phyloP scores from a whole-genome alignment of 2,888 invertebrate genomes.

The Meiosimyza platycephala region DNA sequence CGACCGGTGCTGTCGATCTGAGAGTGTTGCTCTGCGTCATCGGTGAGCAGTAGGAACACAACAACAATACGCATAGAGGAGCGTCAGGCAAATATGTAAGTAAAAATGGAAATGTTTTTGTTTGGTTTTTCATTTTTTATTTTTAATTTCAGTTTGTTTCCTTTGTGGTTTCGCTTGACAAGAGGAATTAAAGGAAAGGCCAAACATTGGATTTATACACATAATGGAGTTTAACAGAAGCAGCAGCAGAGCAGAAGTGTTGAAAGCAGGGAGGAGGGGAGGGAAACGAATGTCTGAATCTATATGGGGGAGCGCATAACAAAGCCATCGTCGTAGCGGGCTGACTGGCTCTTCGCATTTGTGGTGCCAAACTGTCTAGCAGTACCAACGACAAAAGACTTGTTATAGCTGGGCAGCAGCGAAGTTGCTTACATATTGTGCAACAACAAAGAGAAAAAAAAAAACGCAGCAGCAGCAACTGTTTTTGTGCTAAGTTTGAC shows the following conservation, averaged over 20 bases:
- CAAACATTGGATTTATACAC: background rate
- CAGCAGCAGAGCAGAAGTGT: no score
- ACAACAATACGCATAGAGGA: no score
- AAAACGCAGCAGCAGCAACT: background rate
- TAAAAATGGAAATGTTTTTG: conserved; percentile 12
- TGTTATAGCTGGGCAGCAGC: background rate
- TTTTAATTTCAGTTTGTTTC: background rate
- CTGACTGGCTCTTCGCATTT: no score
- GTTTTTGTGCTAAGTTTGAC: background rate
- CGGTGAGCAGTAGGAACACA: conserved; percentile 27
- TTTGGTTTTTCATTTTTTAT: no score
- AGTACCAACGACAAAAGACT: background rate
- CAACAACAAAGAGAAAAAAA: background rate
- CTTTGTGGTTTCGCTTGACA: conserved; percentile 36
- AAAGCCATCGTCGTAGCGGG: no score
- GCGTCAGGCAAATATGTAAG: no score
- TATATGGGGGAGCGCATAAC: no score
- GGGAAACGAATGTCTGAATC: no score
- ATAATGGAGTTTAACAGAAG: no score
- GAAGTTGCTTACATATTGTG: background rate
- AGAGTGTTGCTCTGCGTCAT: conserved; percentile 24
- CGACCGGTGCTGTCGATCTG: no score
- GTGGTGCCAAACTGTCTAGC: conserved; percentile 21
- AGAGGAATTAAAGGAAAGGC: conserved; percentile 34
- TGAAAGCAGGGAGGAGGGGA: no score